Conservation (phyloP, 2,888 invertebrate species). For the Byasa hedistus region DNA sequence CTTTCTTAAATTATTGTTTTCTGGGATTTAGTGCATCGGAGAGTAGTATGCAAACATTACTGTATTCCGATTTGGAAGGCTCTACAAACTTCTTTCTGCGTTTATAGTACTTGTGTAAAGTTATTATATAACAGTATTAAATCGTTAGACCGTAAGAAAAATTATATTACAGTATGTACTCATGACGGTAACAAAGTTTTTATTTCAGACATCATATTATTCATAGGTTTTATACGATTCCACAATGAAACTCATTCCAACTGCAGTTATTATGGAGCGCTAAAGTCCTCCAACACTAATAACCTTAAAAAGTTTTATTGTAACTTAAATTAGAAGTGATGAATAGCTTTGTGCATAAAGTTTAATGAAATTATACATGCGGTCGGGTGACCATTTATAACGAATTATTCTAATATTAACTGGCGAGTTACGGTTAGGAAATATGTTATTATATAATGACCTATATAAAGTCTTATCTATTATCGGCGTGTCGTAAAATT, state of each 20-base stretch:
- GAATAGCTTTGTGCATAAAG: conserved; percentile 7
- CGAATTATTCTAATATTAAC: not conserved
- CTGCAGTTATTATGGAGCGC: conserved; percentile 14
- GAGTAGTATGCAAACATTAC: no score
- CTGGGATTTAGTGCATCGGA: no score
- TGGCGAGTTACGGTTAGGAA: not conserved
- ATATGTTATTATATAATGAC: not conserved
- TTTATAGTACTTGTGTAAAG: no score
- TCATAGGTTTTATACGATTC: conserved; percentile 8
- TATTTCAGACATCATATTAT: not conserved
- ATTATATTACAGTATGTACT: not conserved
- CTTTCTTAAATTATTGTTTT: no score
- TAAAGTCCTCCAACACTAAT: conserved; percentile 11
- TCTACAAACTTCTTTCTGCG: no score
- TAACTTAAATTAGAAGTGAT: conserved; percentile 6
- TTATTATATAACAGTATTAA: no score
- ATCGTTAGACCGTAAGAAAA: not conserved
- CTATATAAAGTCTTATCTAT: not conserved
- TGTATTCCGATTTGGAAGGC: no score
- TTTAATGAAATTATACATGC: conserved; percentile 5
- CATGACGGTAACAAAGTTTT: not conserved
- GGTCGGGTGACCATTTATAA: not conserved
- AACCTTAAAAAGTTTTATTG: conserved; percentile 16
- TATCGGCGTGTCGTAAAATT: no score
- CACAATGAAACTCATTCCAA: conserved; percentile 11